These are phyloP conservation scores for Scaptomyza flava DNA, from an alignment of 2,888 invertebrate genomes.

Conservation along the genomic window DNA sequence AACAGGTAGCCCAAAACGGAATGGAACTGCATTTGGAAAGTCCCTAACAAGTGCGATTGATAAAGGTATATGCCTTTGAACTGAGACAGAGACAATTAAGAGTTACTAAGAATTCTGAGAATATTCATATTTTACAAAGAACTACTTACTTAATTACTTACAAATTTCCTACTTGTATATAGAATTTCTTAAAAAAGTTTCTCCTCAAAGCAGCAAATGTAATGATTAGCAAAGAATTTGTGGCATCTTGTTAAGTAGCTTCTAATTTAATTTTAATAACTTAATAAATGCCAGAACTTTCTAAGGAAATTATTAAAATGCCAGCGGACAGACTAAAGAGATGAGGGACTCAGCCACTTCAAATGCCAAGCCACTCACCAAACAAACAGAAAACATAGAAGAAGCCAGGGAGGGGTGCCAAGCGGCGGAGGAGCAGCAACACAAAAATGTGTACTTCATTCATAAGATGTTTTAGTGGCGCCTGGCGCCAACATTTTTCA, in stretches of 20 bases:
- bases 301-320: slow-evolving; percentile 61
- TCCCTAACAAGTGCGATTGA: slow-evolving; percentile 67
- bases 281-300: slow-evolving; percentile 69
- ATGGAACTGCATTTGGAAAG: slow-evolving; percentile 62
- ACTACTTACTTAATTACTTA: no score
- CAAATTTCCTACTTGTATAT: no score
- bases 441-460: slow-evolving; percentile 76
- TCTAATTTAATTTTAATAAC: slow-evolving; percentile 73
- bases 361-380: slow-evolving; percentile 51
- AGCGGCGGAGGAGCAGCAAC: slow-evolving; percentile 12
- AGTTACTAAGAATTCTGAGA: neutral
- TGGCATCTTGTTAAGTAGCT: slow-evolving; percentile 45
- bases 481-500: slow-evolving; percentile 80
- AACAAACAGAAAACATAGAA: slow-evolving; percentile 11
- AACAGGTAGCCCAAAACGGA: slow-evolving; percentile 59
- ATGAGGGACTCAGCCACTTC: slow-evolving; percentile 35
- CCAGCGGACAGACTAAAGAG: slow-evolving; percentile 31
- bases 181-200: neutral
- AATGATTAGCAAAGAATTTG: slow-evolving; percentile 56
- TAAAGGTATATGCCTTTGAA: slow-evolving; percentile 44
- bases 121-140: no score
- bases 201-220: neutral
- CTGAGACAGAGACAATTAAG: neutral
- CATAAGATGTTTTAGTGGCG: slow-evolving; percentile 80
- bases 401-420: neutral